phyloP scores from a whole-genome alignment of 2,113 vertebrate genomes.

The Eublepharis macularius region DNA sequence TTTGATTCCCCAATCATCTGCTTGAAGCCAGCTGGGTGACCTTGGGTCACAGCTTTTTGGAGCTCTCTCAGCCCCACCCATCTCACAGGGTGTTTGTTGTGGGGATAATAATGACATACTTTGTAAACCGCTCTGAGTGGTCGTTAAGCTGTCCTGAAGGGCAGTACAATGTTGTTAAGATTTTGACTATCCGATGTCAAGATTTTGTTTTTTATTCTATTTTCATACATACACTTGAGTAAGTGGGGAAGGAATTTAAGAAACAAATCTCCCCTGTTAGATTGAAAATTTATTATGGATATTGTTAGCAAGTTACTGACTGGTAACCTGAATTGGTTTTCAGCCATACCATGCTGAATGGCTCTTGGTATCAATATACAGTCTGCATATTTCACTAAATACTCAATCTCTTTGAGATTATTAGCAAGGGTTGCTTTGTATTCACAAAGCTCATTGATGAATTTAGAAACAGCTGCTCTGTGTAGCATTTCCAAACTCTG shows the following conservation, averaged over 20 bases:
- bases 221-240: neutral
- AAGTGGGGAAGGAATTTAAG: neutral
- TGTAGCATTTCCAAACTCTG: neutral
- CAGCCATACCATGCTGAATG: neutral
- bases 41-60: too few species aligned
- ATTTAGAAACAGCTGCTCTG: constrained; percentile 43
- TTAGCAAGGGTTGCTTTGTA: neutral
- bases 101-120: too few species aligned
- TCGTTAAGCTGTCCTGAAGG: too few species aligned
- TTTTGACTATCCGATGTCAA: too few species aligned
- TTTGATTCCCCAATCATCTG: too few species aligned
- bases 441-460: neutral
- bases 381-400: constrained; percentile 23
- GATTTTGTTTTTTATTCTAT: neutral
- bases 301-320: neutral
- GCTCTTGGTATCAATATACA: constrained; percentile 2
- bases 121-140: too few species aligned
- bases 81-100: too few species aligned
- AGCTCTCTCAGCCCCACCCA: too few species aligned
- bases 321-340: constrained; percentile 13
- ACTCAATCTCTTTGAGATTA: neutral
- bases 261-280: neutral
- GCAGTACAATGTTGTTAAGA: too few species aligned
- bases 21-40: too few species aligned
- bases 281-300: neutral